Conservation (phyloP, 2,113 vertebrate species). For the Cichladusa arquata region DNA sequence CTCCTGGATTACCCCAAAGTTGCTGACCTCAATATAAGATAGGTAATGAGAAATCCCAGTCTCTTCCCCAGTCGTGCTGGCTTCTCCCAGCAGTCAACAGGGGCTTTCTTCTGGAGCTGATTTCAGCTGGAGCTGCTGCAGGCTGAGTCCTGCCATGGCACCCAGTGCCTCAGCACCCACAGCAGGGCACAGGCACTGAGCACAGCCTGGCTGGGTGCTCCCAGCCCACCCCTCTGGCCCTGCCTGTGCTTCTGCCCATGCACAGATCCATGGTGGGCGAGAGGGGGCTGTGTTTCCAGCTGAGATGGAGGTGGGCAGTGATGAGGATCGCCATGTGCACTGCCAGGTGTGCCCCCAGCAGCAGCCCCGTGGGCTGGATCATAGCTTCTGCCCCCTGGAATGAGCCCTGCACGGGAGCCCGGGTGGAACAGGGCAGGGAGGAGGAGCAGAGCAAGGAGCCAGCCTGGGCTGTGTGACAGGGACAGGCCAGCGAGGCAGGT, state of each 20-base stretch:
- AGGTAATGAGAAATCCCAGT: too few species aligned
- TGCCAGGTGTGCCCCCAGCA: neutral
- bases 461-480: neutral
- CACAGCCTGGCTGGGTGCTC: neutral
- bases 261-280: neutral
- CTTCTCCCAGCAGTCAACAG: too few species aligned
- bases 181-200: neutral
- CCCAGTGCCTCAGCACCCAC: neutral
- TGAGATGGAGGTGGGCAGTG: neutral
- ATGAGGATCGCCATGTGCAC: rapidly evolving
- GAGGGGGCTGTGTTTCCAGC: neutral
- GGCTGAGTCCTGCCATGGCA: rapidly evolving
- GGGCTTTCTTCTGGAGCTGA: too few species aligned
- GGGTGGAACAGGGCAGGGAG: rapidly evolving
- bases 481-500: neutral
- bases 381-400: rapidly evolving
- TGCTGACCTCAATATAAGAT: too few species aligned
- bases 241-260: neutral
- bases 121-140: neutral
- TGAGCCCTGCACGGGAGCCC: neutral
- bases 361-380: rapidly evolving
- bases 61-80: too few species aligned
- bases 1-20: too few species aligned
- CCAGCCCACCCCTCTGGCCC: neutral
- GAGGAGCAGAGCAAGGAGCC: neutral